Percentiles rank a stretch among this genome's conserved stretches.
These are phyloP conservation scores for Cotesia glomerata DNA, from an alignment of 1,140 invertebrate species.

Conservation along the genomic window DNA sequence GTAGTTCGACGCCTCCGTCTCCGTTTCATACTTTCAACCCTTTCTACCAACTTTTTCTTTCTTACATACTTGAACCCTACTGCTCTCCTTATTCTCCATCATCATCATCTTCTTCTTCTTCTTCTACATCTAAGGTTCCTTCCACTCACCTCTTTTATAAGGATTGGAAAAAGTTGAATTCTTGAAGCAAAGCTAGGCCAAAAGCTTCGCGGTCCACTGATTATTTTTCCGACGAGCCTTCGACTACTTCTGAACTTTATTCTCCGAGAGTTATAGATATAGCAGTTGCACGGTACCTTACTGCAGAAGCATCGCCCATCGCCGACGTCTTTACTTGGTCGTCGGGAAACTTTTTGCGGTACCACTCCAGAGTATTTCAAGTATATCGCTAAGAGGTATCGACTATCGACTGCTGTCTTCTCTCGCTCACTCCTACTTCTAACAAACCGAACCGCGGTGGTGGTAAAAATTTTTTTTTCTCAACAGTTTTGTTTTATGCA, in stretches of 20 bases:
- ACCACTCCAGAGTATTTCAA: constrained; percentile 15
- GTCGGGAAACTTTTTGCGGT: constrained; percentile 3
- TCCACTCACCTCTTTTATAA: constrained; percentile 2
- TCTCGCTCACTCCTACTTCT: neutral
- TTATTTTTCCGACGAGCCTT: constrained; percentile 30
- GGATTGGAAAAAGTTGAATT: constrained; percentile 43
- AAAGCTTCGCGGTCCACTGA: constrained; percentile 33
- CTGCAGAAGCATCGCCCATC: neutral
- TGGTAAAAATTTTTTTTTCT: neutral
- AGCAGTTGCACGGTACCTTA: neutral
- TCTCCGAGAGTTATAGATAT: neutral
- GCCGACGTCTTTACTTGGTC: neutral
- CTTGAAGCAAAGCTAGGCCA: constrained; percentile 11
- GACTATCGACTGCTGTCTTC: neutral
- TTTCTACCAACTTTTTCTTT: constrained; percentile 5
- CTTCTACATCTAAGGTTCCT: too few relatives aligned
- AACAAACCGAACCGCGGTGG: neutral
- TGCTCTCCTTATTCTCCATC: neutral
- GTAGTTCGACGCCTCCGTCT: neutral
- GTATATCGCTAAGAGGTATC: constrained; percentile 1
- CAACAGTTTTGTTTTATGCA: too few relatives aligned
- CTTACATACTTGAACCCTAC: neutral
- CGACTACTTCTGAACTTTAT: constrained; percentile 9
- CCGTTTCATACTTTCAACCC: neutral
- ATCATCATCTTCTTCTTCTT: too few relatives aligned